phyloP scores from a whole-genome alignment of 1,140 invertebrate genomes.

The Ips typographus region DNA sequence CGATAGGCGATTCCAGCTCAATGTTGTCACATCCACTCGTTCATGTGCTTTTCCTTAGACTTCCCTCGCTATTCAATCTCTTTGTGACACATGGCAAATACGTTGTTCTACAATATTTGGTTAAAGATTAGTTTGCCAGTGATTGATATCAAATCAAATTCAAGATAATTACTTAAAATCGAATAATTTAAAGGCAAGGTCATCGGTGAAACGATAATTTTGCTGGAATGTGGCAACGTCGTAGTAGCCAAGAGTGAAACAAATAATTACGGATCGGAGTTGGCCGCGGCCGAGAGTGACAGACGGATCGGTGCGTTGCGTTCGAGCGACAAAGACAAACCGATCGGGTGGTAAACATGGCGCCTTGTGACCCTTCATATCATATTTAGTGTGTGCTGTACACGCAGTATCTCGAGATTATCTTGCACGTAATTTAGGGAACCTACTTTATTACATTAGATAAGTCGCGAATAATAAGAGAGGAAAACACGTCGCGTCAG shows the following conservation, averaged over 20 bases:
- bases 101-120: too few relatives aligned
- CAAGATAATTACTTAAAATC: too few relatives aligned
- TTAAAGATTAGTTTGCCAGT: too few relatives aligned
- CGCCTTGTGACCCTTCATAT: conserved; percentile 51
- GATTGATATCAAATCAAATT: too few relatives aligned
- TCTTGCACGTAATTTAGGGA: conserved; percentile 39
- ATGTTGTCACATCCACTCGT: conserved; percentile 14
- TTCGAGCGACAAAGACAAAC: conserved; percentile 42
- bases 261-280: conserved; percentile 30
- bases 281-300: conserved; percentile 30
- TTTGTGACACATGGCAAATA: too few relatives aligned
- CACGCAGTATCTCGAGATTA: conserved; percentile 46
- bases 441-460: conserved; percentile 9
- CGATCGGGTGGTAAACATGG: conserved; percentile 51
- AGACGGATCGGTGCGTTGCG: conserved; percentile 39
- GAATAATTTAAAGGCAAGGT: too few relatives aligned
- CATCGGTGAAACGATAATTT: too few relatives aligned
- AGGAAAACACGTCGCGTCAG: conserved; percentile 10
- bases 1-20: conserved; percentile 31
- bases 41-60: not conserved
- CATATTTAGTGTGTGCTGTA: conserved; percentile 48
- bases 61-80: not conserved
- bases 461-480: conserved; percentile 36
- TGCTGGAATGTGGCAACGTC: conserved; percentile 8
- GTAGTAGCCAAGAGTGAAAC: conserved; percentile 28